Percentiles rank a stretch among this genome's conserved stretches.
phyloP scores from a whole-genome alignment of 2,113 vertebrate genomes.

The Origma solitaria region DNA sequence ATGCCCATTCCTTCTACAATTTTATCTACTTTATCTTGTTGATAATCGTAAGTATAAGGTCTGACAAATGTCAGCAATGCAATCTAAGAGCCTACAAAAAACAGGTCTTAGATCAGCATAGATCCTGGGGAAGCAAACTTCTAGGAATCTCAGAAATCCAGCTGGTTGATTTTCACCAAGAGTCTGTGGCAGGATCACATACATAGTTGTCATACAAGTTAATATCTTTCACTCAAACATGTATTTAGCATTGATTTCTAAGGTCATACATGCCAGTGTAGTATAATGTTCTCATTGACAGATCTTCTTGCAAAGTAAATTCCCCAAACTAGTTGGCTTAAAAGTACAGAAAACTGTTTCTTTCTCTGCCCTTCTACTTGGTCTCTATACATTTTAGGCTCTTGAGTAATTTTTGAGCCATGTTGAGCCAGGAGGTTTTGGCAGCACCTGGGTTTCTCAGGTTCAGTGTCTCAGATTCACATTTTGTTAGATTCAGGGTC shows the following conservation, averaged over 20 bases:
- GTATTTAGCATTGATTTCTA: background rate
- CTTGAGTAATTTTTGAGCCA: background rate
- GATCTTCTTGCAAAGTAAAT: background rate
- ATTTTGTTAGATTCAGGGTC: background rate
- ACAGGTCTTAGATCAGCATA: background rate
- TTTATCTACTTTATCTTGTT: conserved; percentile 99
- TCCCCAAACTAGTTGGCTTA: background rate
- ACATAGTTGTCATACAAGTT: background rate
- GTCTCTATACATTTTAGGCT: background rate
- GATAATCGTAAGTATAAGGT: conserved; percentile 88
- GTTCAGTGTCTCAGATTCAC: background rate
- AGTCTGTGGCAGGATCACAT: background rate
- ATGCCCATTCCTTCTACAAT: conserved; percentile 98
- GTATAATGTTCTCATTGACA: background rate
- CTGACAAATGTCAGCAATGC: background rate
- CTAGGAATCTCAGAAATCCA: background rate
- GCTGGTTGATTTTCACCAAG: background rate
- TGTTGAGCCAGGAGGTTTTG: background rate
- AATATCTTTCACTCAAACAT: background rate
- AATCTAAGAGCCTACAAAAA: background rate
- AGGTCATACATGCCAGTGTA: background rate
- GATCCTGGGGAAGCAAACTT: background rate
- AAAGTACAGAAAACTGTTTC: background rate
- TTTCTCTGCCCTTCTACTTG: background rate
- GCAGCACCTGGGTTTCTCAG: background rate